Evolutionary conservation across 2,113 vertebrate species (phyloP).

Genomic region (Pygoscelis adeliae): DNA sequence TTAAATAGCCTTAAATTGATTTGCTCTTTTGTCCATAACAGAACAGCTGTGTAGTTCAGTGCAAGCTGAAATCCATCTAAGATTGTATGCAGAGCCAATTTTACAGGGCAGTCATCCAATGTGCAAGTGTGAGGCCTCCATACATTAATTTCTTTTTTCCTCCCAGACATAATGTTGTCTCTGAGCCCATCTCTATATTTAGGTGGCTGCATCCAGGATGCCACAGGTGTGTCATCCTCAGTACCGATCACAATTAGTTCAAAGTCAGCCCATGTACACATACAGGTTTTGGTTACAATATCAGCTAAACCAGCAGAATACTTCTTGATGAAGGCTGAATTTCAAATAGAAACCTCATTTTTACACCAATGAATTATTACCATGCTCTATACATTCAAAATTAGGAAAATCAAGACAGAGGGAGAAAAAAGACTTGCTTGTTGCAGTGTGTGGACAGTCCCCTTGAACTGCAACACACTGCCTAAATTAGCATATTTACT

Average conservation of each 20-base stretch:
- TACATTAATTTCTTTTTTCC: neutral
- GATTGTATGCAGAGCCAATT: neutral
- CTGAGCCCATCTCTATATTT: neutral
- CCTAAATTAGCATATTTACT: neutral
- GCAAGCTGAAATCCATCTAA: neutral
- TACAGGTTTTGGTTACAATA: neutral
- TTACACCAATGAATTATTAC: neutral
- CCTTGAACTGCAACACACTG: neutral
- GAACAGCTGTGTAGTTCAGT: neutral
- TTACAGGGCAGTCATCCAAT: neutral
- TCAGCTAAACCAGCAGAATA: neutral
- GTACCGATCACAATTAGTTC: neutral
- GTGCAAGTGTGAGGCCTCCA: neutral
- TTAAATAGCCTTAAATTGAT: neutral
- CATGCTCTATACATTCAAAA: neutral
- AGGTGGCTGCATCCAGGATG: neutral
- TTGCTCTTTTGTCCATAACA: neutral
- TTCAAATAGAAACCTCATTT: neutral
- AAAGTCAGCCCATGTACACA: neutral
- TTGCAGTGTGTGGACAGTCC: neutral
- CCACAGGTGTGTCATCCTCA: neutral
- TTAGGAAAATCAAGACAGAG: neutral
- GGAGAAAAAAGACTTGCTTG: neutral
- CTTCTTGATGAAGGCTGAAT: neutral
- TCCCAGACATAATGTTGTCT: neutral